A percentile compares a stretch with the other conserved stretches of the same genome.
Evolutionary conservation across 2,888 invertebrate species (phyloP).

Genomic region (Melanostoma scalare): DNA sequence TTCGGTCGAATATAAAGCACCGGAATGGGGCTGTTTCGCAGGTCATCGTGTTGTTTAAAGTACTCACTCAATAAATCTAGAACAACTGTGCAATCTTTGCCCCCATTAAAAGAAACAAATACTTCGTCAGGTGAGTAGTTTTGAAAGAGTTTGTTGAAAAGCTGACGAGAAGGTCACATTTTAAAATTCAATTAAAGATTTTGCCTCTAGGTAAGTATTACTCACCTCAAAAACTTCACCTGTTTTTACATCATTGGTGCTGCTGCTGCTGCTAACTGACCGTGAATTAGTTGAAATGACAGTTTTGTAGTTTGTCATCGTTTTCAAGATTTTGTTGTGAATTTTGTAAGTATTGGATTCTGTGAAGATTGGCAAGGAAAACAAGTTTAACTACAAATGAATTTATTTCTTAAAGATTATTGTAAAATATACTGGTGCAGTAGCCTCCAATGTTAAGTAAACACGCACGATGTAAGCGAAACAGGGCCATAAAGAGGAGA

Average conservation of each 20-base stretch:
- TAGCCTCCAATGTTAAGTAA: constrained; percentile 29
- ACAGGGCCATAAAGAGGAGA: constrained; percentile 40
- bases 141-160: constrained; percentile 85
- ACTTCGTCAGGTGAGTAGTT: constrained; percentile 88
- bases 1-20: constrained; percentile 91
- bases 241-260: constrained; percentile 18
- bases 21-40: constrained; percentile 80
- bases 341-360: not conserved
- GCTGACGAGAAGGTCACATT: constrained; percentile 79
- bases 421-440: not conserved
- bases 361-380: not conserved
- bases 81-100: constrained; percentile 98
- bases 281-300: constrained; percentile 10
- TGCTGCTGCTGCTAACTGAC: constrained; percentile 12
- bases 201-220: not conserved
- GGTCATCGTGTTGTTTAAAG: constrained; percentile 78
- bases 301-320: constrained; percentile 56
- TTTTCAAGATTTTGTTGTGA: not conserved
- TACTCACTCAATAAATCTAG: constrained; percentile 85
- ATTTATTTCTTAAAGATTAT: not conserved
- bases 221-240: constrained; percentile 54
- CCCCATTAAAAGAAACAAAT: constrained; percentile 97
- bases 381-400: not conserved
- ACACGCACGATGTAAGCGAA: constrained; percentile 38
- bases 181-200: constrained; percentile 17